Base-by-base conservation (phyloP, 2,113 vertebrate genomes). In the Procavia capensis region DNA sequence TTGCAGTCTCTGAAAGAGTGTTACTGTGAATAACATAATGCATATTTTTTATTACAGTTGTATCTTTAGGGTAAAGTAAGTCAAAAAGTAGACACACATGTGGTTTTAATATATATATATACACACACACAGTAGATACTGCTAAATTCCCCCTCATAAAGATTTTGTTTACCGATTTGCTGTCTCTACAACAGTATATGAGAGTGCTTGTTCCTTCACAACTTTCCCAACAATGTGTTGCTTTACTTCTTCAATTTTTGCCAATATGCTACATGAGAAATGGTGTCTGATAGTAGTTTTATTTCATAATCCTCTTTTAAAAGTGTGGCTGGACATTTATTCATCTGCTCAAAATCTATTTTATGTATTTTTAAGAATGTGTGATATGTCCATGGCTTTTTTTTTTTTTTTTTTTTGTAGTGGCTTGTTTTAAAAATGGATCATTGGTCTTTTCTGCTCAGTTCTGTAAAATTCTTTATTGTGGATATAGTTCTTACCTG, bases 241-340 rank as follows among this genome's bases (percentile, higher is more conserved):
- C 63, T 64, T 86, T 75, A n/a, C 36, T 45, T 91, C 85, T 50
- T 50, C 47, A 50, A 50, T 50, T 50, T 50, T 50, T 50, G 47
- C 47, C 47, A 50, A 50, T 50, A 8, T 50, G 47, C 8, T 50
- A 50, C 9, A 13, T 50, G 47, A 50, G 47, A 50, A 50, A 13
- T 50, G 47, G 47, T 50, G 13, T 50, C 47, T 50, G 9, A 50
- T 50, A 10, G 47, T 50, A 50, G 47, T 50, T 91, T 89, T 85
- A 85, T 89, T 92, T 91, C 82, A 57, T 3, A 85, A 3, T 80
- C 47, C 66, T 83, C 34, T 61, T 64, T 61, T 95, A 86, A 61
- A 16, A 75, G 70, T 87, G 16, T 80, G 45, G 20, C 92, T 75
- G 39, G 84, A 4, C 34, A 68, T 94, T 59, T 90, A 92, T 89